Evolutionary conservation across 2,113 vertebrate genomes (phyloP).

Genomic region (Sapajus apella): DNA sequence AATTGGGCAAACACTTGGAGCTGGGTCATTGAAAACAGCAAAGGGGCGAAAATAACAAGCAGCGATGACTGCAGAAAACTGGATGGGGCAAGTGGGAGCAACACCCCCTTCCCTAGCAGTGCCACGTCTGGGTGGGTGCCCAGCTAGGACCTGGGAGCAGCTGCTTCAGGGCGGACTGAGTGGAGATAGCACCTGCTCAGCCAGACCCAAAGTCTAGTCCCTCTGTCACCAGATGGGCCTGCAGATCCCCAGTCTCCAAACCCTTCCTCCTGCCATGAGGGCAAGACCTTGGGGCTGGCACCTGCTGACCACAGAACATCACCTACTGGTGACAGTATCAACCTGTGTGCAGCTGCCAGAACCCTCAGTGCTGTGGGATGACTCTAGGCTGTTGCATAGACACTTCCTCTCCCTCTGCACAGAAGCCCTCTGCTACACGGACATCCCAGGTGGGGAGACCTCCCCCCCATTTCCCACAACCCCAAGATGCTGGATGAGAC

Average conservation of each 20-base stretch:
- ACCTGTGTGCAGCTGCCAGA: neutral
- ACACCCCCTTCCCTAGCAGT: neutral
- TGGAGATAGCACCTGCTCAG: neutral
- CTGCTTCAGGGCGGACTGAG: neutral
- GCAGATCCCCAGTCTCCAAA: neutral
- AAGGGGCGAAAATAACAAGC: conserved; percentile 31
- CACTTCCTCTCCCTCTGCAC: neutral
- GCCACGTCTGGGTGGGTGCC: neutral
- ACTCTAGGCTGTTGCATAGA: neutral
- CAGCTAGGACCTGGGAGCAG: neutral
- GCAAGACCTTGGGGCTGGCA: neutral
- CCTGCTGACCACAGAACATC: neutral
- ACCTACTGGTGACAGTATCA: neutral
- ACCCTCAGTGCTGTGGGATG: neutral
- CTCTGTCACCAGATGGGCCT: neutral
- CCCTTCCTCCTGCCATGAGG: neutral
- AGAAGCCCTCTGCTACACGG: neutral
- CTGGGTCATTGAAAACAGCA: conserved; percentile 62
- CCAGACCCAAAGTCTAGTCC: neutral
- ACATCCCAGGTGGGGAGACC: neutral
- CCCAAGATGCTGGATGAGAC: neutral
- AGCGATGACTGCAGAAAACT: neutral
- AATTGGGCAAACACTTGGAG: neutral
- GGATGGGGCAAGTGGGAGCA: neutral
- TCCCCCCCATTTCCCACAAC: neutral